phyloP scores from a whole-genome alignment of 2,888 invertebrate species.

The Toxonevra muliebris region DNA sequence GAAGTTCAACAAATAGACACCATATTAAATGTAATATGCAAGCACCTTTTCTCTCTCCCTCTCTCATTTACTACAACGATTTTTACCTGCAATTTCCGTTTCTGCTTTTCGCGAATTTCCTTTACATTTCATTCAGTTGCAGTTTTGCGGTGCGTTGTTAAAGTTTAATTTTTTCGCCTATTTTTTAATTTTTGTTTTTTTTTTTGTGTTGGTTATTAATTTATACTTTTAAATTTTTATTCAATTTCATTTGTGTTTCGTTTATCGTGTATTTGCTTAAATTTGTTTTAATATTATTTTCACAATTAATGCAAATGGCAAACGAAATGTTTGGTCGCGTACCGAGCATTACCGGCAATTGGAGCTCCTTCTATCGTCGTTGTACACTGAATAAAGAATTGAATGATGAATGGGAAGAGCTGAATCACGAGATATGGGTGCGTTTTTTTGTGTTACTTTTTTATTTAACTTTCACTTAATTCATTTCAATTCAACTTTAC shows the following conservation, averaged over 20 bases:
- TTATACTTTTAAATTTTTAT: conserved; percentile 6
- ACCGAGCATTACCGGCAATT: conserved; percentile 44
- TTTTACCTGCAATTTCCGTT: conserved; percentile 24
- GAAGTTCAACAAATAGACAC: neutral
- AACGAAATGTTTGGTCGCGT: conserved; percentile 35
- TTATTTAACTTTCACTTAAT: conserved; percentile 10
- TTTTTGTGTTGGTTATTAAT: conserved; percentile 3
- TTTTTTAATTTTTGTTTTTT: neutral
- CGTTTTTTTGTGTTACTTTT: conserved; percentile 42
- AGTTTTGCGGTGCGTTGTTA: neutral
- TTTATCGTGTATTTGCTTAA: conserved; percentile 8
- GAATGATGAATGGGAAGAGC: conserved; percentile 56
- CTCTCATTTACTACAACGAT: conserved; percentile 11
- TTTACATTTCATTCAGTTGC: conserved; percentile 3
- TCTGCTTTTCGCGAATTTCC: conserved; percentile 18
- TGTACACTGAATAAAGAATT: conserved; percentile 53
- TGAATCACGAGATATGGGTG: conserved; percentile 62
- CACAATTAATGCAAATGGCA: conserved; percentile 3
- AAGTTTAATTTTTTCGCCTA: conserved; percentile 1
- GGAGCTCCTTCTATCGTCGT: conserved; percentile 54
- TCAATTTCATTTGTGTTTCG: conserved; percentile 16
- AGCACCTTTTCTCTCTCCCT: conserved; percentile 1
- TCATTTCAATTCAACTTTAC: neutral
- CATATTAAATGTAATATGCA: neutral
- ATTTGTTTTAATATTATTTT: neutral